Evolutionary conservation across 2,113 vertebrate species (phyloP).

Genomic region (Bos javanicus): DNA sequence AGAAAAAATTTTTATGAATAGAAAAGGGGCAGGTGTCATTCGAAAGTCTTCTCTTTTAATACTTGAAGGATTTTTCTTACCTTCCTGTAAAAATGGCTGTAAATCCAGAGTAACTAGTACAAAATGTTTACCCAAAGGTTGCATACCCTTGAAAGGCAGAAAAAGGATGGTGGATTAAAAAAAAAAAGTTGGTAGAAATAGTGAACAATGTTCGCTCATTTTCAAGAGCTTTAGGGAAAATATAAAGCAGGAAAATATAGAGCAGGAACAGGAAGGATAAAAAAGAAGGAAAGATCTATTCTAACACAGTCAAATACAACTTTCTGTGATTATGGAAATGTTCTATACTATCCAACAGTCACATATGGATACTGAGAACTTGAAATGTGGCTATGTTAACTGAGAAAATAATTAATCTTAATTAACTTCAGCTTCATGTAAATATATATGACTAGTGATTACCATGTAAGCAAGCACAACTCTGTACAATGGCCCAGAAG

Average conservation of each 20-base stretch:
- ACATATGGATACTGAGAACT: background rate
- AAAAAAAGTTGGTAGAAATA: background rate
- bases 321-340: background rate
- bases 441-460: background rate
- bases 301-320: background rate
- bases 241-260: background rate
- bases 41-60: background rate
- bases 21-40: background rate
- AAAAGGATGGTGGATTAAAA: background rate
- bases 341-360: background rate
- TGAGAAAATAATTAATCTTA: background rate
- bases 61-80: background rate
- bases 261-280: background rate
- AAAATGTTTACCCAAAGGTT: background rate
- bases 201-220: background rate
- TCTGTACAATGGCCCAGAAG: background rate
- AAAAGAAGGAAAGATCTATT: background rate
- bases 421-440: background rate
- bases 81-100: background rate
- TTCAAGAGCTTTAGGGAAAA: background rate
- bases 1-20: conserved; percentile 1
- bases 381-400: background rate
- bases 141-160: background rate
- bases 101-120: background rate
- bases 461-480: background rate